phyloP scores from a whole-genome alignment of 2,888 invertebrate genomes.

The Eupeodes latifasciatus region DNA sequence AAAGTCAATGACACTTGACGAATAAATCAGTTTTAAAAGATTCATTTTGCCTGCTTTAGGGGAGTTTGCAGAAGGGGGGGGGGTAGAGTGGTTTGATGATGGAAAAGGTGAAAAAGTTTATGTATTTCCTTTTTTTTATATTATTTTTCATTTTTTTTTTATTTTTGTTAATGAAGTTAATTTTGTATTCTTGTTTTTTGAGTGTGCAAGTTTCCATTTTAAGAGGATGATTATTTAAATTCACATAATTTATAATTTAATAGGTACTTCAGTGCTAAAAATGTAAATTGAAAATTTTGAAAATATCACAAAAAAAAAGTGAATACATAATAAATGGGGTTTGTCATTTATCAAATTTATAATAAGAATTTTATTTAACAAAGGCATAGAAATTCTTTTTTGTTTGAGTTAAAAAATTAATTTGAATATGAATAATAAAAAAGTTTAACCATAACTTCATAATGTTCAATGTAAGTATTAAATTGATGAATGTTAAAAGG shows the following conservation, averaged over 20 bases:
- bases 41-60: not conserved
- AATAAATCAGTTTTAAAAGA: slow-evolving; percentile 32
- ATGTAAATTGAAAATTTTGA: slow-evolving; percentile 4
- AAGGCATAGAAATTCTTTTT: not conserved
- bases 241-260: not conserved
- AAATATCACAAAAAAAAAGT: not conserved
- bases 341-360: not conserved
- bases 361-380: not conserved
- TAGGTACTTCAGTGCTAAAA: not conserved
- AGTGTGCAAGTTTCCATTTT: no score
- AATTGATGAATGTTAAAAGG: no score
- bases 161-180: slow-evolving; percentile 1
- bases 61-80: not conserved
- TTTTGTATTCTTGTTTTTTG: not conserved
- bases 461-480: no score
- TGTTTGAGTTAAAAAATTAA: no score
- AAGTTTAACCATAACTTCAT: no score
- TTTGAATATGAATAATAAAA: no score
- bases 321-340: not conserved
- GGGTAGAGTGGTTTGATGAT: not conserved
- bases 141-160: not conserved
- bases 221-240: slow-evolving; percentile 1
- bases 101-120: not conserved
- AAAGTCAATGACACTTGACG: slow-evolving; percentile 30
- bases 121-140: not conserved